Conservation (phyloP, 1,140 invertebrate genomes). For the Cryptotermes secundus region DNA sequence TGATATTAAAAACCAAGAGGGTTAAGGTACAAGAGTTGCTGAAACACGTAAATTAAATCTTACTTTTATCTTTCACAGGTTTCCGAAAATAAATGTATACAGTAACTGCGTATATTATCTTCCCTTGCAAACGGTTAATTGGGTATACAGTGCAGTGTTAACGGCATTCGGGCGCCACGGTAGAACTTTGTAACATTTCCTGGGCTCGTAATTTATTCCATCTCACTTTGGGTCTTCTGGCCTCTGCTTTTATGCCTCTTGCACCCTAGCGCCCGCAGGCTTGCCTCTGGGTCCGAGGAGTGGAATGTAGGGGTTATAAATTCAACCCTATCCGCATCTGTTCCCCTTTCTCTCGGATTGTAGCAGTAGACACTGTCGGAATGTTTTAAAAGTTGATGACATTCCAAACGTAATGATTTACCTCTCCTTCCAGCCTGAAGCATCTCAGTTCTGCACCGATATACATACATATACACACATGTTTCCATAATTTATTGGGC, state of each 20-base stretch:
- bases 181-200: slow-evolving; percentile 5
- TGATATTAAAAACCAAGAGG: not conserved
- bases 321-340: not conserved
- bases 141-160: not conserved
- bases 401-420: not conserved
- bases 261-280: not conserved
- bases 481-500: slow-evolving; percentile 3
- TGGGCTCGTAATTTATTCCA: not conserved
- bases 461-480: not conserved
- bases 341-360: not conserved
- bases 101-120: not conserved
- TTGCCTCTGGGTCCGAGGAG: not conserved
- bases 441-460: not conserved
- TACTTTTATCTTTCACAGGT: slow-evolving; percentile 1
- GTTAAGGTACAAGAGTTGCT: not conserved
- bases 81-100: not conserved
- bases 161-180: not conserved
- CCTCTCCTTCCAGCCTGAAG: not conserved
- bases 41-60: not conserved
- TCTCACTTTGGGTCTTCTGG: not conserved
- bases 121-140: not conserved
- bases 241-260: not conserved
- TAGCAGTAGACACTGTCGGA: not conserved
- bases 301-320: not conserved
- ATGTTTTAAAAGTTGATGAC: slow-evolving; percentile 13